Evolutionary conservation across 1,140 invertebrate species (phyloP).

Genomic region (Trichonephila clavipes): DNA sequence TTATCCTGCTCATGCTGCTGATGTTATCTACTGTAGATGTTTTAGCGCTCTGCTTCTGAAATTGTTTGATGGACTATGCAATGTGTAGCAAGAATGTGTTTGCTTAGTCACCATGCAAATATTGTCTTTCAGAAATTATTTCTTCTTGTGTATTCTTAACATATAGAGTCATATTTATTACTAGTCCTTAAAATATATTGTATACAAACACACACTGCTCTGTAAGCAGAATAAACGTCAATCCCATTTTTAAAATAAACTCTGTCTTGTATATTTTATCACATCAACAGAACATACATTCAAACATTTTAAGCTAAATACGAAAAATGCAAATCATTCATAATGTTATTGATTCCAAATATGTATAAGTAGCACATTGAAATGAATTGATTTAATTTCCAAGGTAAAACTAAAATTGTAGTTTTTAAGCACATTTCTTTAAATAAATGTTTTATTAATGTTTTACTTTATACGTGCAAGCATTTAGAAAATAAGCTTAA

Average conservation of each 20-base stretch:
- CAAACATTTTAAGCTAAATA: too few relatives aligned
- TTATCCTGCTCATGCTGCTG: conserved; percentile 70
- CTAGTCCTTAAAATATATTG: conserved; percentile 76
- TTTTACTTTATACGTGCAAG: too few relatives aligned
- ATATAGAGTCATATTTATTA: conserved; percentile 76
- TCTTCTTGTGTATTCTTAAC: conserved; percentile 75
- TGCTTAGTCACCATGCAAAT: conserved; percentile 76
- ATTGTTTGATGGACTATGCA: conserved; percentile 74
- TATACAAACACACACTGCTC: conserved; percentile 76
- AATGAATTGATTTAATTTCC: neutral
- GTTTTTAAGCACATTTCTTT: too few relatives aligned
- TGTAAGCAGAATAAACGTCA: conserved; percentile 76
- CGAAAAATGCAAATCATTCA: too few relatives aligned
- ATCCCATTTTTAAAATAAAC: conserved; percentile 74
- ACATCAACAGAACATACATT: conserved; percentile 46
- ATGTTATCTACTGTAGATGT: conserved; percentile 63
- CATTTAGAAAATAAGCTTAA: too few relatives aligned
- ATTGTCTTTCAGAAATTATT: conserved; percentile 76
- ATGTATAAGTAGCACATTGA: neutral
- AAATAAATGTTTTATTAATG: too few relatives aligned
- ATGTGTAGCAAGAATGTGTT: conserved; percentile 75
- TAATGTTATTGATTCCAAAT: neutral
- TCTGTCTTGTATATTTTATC: conserved; percentile 68
- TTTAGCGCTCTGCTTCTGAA: conserved; percentile 76
- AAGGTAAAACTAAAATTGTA: too few relatives aligned